A percentile compares a stretch with the other conserved stretches of the same genome.
These are phyloP conservation scores for Sycobia sp. DNA, from an alignment of 1,140 invertebrate species.

Conservation along the genomic window DNA sequence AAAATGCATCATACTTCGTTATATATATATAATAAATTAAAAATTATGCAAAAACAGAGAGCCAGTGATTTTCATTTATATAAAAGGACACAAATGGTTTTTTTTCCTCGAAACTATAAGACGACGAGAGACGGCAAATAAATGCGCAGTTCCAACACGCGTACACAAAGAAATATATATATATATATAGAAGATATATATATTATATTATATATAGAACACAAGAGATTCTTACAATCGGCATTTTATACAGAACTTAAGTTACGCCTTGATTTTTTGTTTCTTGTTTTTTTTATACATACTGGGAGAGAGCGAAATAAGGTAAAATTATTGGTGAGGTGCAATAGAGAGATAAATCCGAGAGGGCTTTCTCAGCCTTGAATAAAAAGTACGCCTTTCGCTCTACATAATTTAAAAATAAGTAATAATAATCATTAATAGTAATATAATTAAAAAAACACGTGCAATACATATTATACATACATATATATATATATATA, in stretches of 20 bases:
- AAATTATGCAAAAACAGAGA: constrained; percentile 7
- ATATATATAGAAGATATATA: no score
- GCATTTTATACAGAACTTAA: constrained; percentile 27
- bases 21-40: no score
- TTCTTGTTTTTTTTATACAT: no score
- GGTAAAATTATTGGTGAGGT: neutral
- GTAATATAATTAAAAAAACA: constrained; percentile 24
- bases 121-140: constrained; percentile 7
- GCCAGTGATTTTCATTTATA: neutral
- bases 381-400: constrained; percentile 24
- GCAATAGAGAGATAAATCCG: constrained; percentile 2
- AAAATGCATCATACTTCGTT: no score
- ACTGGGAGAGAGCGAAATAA: constrained; percentile 21
- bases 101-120: neutral
- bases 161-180: constrained; percentile 1
- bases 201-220: no score
- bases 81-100: no score
- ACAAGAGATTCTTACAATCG: constrained; percentile 24
- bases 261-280: constrained; percentile 20
- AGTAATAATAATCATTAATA: constrained; percentile 14
- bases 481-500: no score
- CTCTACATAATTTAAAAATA: constrained; percentile 33
- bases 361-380: constrained; percentile 2
- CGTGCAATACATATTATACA: constrained; percentile 33
- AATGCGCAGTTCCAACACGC: neutral